Percentiles rank a stretch among this genome's conserved stretches.
Conservation (phyloP, 2,113 vertebrate species). For the Brachyistius frenatus region DNA sequence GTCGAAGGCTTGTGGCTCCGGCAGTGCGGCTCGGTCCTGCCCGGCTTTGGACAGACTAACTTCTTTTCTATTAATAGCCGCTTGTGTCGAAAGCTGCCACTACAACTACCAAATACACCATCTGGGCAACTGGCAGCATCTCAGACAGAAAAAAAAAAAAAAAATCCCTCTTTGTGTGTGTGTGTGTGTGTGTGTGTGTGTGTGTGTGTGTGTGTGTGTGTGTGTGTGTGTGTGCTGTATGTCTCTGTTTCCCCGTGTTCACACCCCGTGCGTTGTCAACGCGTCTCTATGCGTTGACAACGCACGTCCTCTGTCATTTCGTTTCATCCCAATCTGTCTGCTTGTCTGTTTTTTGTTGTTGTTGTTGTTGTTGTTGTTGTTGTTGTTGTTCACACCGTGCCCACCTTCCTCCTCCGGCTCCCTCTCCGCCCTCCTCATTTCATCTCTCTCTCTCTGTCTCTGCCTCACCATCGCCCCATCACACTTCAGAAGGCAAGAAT, state of each 20-base stretch:
- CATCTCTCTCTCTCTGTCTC: slow-evolving; percentile 36
- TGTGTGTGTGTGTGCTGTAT: slow-evolving; percentile 15
- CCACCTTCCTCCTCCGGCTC: slow-evolving; percentile 2
- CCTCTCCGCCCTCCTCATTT: slow-evolving; percentile 13
- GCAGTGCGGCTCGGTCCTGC: slow-evolving; percentile 12
- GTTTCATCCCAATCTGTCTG: slow-evolving; percentile 54
- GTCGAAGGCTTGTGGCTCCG: slow-evolving; percentile 12
- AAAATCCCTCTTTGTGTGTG: slow-evolving; percentile 5
- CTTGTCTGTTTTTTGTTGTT: slow-evolving; percentile 52
- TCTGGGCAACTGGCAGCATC: slow-evolving; percentile 65
- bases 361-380: slow-evolving; percentile 42
- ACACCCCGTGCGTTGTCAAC: not conserved
- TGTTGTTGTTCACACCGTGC: slow-evolving; percentile 50
- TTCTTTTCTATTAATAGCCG: slow-evolving; percentile 60
- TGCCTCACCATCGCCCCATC: slow-evolving; percentile 64
- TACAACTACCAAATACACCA: slow-evolving; percentile 47
- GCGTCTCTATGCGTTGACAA: not conserved
- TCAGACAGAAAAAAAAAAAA: not conserved
- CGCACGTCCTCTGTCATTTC: slow-evolving; percentile 38
- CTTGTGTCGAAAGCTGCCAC: slow-evolving; percentile 37
- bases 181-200: slow-evolving; percentile 17
- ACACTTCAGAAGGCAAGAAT: slow-evolving; percentile 73
- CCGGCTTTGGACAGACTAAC: slow-evolving; percentile 31
- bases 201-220: slow-evolving; percentile 11
- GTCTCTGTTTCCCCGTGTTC: slow-evolving; percentile 12